These are phyloP conservation scores for Hydrophis major DNA, from an alignment of 2,797 vertebrate species.

Conservation along the genomic window DNA sequence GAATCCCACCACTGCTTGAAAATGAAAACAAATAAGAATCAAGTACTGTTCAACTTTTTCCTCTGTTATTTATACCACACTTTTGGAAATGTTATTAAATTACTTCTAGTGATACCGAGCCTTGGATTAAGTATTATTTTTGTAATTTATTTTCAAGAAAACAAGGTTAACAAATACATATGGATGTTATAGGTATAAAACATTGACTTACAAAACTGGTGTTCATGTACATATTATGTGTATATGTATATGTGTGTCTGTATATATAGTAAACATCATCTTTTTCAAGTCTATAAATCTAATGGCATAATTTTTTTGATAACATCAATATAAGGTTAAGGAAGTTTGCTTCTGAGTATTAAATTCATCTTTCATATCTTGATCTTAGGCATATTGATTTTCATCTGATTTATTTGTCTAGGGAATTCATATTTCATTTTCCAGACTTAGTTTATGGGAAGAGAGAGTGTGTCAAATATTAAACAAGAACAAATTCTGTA, in stretches of 20 bases:
- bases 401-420: conserved; percentile 34
- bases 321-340: conserved; percentile 28
- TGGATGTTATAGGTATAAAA: background rate
- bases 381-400: conserved; percentile 28
- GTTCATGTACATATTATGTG: background rate
- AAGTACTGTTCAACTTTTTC: background rate
- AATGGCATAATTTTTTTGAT: conserved; percentile 1
- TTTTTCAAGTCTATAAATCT: conserved; percentile 8
- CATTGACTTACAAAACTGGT: background rate
- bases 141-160: background rate
- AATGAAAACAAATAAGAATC: background rate
- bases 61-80: background rate
- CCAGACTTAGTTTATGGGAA: background rate
- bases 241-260: too few species aligned
- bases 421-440: conserved; percentile 32
- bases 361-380: conserved; percentile 29
- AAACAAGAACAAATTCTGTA: conserved; percentile 17
- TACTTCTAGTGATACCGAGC: background rate
- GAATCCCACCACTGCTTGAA: background rate
- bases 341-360: conserved; percentile 28
- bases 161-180: background rate
- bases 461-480: conserved; percentile 3
- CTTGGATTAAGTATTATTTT: background rate
- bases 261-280: background rate
- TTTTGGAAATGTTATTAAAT: background rate